These are phyloP conservation scores for Trachurus trachurus DNA, from an alignment of 2,797 vertebrate species.

Conservation along the genomic window DNA sequence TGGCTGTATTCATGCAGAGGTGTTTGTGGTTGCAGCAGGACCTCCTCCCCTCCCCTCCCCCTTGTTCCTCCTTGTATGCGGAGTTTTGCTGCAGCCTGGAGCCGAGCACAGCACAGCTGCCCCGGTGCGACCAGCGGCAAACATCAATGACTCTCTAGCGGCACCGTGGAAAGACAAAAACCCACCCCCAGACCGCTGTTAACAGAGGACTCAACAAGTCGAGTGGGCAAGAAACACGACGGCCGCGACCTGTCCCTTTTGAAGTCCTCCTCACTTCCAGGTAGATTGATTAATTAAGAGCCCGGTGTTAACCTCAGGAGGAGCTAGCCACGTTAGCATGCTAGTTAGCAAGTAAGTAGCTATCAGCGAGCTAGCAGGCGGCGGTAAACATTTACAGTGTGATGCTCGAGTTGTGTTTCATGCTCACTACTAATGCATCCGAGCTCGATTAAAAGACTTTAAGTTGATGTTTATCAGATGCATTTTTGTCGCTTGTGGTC, in stretches of 20 bases:
- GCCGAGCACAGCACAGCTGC: conserved; percentile 49
- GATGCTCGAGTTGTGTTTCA: background rate
- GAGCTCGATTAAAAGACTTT: background rate
- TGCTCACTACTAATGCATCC: no score
- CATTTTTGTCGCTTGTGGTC: background rate
- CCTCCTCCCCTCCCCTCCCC: conserved; percentile 31
- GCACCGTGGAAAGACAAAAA: background rate
- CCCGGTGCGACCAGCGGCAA: conserved; percentile 45
- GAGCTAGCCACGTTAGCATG: conserved; percentile 22
- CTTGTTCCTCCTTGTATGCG: conserved; percentile 40
- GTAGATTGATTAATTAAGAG: background rate
- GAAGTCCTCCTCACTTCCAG: background rate
- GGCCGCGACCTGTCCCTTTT: conserved; percentile 45
- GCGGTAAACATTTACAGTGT: conserved; percentile 4
- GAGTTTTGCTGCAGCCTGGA: conserved; percentile 69
- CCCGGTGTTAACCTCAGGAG: background rate
- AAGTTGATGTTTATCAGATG: background rate
- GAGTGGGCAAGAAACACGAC: background rate
- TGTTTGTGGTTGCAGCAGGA: conserved; percentile 49
- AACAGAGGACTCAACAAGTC: background rate
- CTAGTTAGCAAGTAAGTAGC: conserved; percentile 43
- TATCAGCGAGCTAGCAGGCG: conserved; percentile 14
- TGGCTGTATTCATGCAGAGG: conserved; percentile 42
- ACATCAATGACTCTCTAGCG: conserved; percentile 30
- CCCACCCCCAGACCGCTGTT: background rate